These are phyloP conservation scores for Lepidurus apus DNA, from an alignment of 1,140 invertebrate genomes.

Conservation along the genomic window DNA sequence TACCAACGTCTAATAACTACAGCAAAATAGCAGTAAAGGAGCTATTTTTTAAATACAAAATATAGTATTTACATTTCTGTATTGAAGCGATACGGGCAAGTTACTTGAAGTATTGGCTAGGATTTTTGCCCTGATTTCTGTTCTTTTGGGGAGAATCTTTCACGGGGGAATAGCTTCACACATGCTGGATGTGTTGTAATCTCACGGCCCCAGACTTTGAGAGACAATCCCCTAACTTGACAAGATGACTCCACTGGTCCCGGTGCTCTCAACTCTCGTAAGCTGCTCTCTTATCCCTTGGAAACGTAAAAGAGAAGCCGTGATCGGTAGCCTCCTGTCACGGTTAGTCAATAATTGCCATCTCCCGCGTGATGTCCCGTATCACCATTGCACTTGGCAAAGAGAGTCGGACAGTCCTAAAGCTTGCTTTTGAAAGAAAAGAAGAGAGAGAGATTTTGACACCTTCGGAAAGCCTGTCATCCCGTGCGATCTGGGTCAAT, in stretches of 20 bases:
- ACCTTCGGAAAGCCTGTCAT: constrained; percentile 11
- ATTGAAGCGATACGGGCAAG: too few species aligned
- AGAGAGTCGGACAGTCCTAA: not conserved
- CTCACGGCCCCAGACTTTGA: not conserved
- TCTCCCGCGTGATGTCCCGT: constrained; percentile 3
- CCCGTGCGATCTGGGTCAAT: not conserved
- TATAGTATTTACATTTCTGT: too few species aligned
- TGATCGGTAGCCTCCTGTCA: constrained; percentile 17
- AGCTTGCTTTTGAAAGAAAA: not conserved
- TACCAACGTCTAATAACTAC: too few species aligned
- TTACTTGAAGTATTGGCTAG: too few species aligned
- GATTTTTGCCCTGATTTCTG: too few species aligned
- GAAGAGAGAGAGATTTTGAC: not conserved
- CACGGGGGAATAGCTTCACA: constrained; percentile 1
- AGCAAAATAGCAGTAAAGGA: too few species aligned
- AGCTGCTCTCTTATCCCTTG: not conserved
- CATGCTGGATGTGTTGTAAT: not conserved
- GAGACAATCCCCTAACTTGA: constrained; percentile 18
- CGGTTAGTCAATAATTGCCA: constrained; percentile 13
- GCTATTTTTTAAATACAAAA: too few species aligned
- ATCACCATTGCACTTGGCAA: not conserved
- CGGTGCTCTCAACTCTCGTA: not conserved
- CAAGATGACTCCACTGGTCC: constrained; percentile 17
- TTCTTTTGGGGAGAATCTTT: not conserved
- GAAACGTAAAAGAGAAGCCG: not conserved